phyloP scores from a whole-genome alignment of 2,113 vertebrate genomes.

The Pluvianellus socialis region DNA sequence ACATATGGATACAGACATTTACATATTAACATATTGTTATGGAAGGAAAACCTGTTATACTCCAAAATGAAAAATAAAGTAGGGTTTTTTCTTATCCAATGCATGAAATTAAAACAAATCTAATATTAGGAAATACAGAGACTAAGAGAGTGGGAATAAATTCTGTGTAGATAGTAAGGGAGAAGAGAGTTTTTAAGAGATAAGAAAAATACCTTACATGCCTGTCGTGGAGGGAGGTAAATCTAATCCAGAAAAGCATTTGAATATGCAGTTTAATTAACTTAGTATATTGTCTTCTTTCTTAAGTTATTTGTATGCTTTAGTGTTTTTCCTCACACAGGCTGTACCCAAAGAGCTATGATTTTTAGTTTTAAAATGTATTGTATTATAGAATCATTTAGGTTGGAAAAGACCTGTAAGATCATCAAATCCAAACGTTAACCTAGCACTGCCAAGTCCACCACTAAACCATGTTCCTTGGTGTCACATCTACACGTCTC shows the following conservation, averaged over 20 bases:
- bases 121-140: background rate
- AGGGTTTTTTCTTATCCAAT: background rate
- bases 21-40: background rate
- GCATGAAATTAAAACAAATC: background rate
- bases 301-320: background rate
- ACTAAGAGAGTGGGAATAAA: background rate
- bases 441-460: no score
- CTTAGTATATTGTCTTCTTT: background rate
- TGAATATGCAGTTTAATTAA: background rate
- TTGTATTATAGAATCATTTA: background rate
- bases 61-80: background rate
- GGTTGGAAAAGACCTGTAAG: no score
- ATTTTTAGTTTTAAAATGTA: background rate
- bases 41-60: background rate
- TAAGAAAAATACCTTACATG: background rate
- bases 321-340: background rate
- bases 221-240: background rate
- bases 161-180: background rate
- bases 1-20: background rate
- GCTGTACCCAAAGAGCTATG: background rate
- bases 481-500: no score
- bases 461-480: no score
- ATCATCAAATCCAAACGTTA: no score
- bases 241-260: background rate
- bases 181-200: background rate